These are phyloP conservation scores for Lepidochrysops patricia DNA, from an alignment of 2,888 invertebrate species.

Conservation along the genomic window DNA sequence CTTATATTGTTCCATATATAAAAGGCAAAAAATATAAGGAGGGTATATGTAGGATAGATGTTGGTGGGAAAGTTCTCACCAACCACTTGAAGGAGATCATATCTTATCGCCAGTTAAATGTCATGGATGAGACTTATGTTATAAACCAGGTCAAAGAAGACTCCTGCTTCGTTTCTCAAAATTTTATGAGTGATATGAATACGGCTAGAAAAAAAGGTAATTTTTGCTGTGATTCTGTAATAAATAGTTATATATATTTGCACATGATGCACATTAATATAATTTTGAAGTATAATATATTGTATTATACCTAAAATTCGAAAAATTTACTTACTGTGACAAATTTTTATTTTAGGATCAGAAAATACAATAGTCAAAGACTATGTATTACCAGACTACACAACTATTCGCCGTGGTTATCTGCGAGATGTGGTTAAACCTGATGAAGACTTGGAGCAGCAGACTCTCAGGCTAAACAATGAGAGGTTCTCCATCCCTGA, in stretches of 20 bases:
- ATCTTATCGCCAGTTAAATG: slow-evolving; percentile 96
- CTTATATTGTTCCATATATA: slow-evolving; percentile 94
- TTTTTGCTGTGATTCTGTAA: neutral
- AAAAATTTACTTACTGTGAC: too few species aligned
- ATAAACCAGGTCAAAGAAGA: slow-evolving; percentile 99
- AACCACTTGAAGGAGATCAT: slow-evolving; percentile 98
- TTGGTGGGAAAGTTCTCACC: slow-evolving; percentile 97
- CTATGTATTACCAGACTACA: slow-evolving; percentile 97
- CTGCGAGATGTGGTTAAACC: slow-evolving; percentile 51
- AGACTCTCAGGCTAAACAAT: slow-evolving; percentile 90
- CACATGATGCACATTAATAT: too few species aligned
- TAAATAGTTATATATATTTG: neutral
- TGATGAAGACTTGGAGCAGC: slow-evolving; percentile 74
- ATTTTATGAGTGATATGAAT: slow-evolving; percentile 88
- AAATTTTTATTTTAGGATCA: slow-evolving; percentile 45
- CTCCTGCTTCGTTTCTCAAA: slow-evolving; percentile 91
- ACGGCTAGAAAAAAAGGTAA: slow-evolving; percentile 72
- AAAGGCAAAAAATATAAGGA: slow-evolving; percentile 79
- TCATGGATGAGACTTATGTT: slow-evolving; percentile 98
- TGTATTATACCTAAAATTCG: too few species aligned
- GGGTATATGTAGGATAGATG: slow-evolving; percentile 88
- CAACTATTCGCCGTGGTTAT: slow-evolving; percentile 88
- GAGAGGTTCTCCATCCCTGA: slow-evolving; percentile 97
- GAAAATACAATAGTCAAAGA: slow-evolving; percentile 86
- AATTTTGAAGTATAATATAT: too few species aligned